These are phyloP conservation scores for Pandemis corylana DNA, from an alignment of 2,888 invertebrate genomes.

Conservation along the genomic window DNA sequence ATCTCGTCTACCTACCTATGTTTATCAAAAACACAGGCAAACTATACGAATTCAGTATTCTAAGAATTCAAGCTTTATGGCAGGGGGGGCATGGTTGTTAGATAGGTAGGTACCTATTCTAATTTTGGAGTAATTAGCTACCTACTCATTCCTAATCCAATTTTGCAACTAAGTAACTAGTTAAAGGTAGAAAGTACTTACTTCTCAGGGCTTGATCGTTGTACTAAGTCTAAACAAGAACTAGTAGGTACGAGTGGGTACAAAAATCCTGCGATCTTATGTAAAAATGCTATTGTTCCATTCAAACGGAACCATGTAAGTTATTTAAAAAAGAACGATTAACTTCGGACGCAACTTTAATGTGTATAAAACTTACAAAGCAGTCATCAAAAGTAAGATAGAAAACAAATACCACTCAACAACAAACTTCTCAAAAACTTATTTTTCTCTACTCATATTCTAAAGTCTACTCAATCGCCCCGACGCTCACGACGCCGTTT, in stretches of 20 bases:
- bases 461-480: background rate
- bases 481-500: constrained; percentile 41
- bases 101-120: no score
- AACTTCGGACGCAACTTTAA: background rate
- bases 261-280: background rate
- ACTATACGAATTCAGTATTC: no score
- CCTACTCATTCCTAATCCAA: no score
- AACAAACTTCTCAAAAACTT: no score
- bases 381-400: background rate
- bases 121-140: no score
- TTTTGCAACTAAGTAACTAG: no score
- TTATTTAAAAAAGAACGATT: background rate
- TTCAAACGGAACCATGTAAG: background rate
- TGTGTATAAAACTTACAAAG: constrained; percentile 6
- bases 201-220: background rate
- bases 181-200: background rate
- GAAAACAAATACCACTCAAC: background rate
- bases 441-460: no score
- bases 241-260: background rate
- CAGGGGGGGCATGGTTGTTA: no score
- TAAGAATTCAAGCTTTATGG: no score
- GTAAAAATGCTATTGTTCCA: constrained; percentile 8
- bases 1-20: no score
- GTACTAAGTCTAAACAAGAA: background rate
- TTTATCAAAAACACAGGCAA: no score